Evolutionary conservation across 2,888 invertebrate species (phyloP).

Genomic region (Eubasilissa splendida): DNA sequence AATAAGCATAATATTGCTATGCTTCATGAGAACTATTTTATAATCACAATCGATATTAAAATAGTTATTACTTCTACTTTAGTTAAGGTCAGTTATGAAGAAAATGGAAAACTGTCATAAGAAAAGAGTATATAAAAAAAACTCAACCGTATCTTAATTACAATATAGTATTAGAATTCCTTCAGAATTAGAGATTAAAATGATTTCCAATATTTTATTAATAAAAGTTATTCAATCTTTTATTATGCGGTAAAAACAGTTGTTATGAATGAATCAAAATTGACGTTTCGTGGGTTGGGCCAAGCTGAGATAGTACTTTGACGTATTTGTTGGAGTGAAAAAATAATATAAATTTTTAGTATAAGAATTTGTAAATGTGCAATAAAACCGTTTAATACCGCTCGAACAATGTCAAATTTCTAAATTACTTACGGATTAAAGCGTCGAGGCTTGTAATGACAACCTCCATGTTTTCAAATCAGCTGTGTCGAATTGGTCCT

Average conservation of each 20-base stretch:
- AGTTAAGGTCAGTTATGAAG: no score
- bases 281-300: slow-evolving; percentile 42
- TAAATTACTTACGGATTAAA: slow-evolving; percentile 77
- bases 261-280: slow-evolving; percentile 6
- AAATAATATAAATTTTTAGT: not conserved
- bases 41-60: no score
- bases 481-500: slow-evolving; percentile 40
- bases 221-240: not conserved
- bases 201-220: no score
- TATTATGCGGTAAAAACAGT: slow-evolving; percentile 34
- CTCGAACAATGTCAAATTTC: not conserved
- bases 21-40: no score
- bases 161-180: no score
- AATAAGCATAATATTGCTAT: no score
- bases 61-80: no score
- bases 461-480: slow-evolving; percentile 72
- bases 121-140: no score
- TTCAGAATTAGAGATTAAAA: no score
- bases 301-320: not conserved
- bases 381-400: not conserved
- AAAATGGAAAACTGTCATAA: no score
- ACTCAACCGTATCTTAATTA: no score
- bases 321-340: not conserved
- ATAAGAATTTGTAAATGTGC: not conserved
- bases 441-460: slow-evolving; percentile 81